A percentile compares a stretch with the other conserved stretches of the same genome.
Evolutionary conservation across 1,140 invertebrate species (phyloP).

Genomic region (Oppia nitens): DNA sequence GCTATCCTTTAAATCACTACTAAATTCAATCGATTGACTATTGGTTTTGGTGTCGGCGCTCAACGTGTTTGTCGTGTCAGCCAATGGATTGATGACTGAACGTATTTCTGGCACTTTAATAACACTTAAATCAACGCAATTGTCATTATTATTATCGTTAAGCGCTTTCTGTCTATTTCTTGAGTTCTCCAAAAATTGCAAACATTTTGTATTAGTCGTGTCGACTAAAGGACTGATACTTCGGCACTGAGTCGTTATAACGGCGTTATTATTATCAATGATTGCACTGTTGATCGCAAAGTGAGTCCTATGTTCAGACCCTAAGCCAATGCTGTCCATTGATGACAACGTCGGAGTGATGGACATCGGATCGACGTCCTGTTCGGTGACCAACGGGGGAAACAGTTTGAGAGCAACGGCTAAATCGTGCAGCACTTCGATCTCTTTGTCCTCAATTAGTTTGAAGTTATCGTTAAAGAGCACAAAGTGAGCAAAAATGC

Average conservation of each 20-base stretch:
- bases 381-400: slow-evolving; percentile 14
- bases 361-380: background rate
- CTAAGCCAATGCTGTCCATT: background rate
- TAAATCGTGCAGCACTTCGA: slow-evolving; percentile 65
- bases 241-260: slow-evolving; percentile 16
- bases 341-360: slow-evolving; percentile 11
- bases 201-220: background rate
- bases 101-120: background rate
- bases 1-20: background rate
- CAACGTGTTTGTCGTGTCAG: background rate
- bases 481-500: slow-evolving; percentile 88
- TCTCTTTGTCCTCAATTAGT: slow-evolving; percentile 85
- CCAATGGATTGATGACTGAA: background rate
- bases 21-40: background rate
- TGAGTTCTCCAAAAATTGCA: background rate
- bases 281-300: background rate
- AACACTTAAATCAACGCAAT: background rate
- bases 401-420: slow-evolving; percentile 28
- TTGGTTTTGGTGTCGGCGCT: background rate
- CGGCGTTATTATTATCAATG: slow-evolving; percentile 7
- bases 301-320: background rate
- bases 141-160: too few relatives aligned
- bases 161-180: background rate
- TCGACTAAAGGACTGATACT: slow-evolving; percentile 17
- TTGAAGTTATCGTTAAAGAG: slow-evolving; percentile 66